phyloP scores from a whole-genome alignment of 2,797 vertebrate species.

The Rhinella marina region DNA sequence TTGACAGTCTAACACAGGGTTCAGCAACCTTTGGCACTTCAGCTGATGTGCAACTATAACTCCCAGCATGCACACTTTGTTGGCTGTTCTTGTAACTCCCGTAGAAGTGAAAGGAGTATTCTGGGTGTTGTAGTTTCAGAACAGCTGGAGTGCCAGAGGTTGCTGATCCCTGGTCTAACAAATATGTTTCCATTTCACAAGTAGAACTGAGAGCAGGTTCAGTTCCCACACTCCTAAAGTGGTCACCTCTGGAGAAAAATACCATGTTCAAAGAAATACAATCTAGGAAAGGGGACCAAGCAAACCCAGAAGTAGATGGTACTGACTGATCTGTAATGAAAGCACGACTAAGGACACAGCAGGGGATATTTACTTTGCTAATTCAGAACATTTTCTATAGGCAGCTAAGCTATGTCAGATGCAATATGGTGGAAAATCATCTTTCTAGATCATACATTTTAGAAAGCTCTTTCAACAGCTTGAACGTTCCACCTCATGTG shows the following conservation, averaged over 20 bases:
- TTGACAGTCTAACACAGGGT: background rate
- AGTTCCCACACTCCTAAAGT: background rate
- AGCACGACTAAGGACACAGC: slow-evolving; percentile 1
- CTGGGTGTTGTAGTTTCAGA: no score
- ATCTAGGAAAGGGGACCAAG: background rate
- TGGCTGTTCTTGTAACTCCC: no score
- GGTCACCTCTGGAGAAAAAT: background rate
- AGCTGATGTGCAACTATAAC: no score
- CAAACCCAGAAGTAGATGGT: background rate
- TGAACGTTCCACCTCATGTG: background rate
- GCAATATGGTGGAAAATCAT: background rate
- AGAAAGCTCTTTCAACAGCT: background rate
- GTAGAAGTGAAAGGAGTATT: no score
- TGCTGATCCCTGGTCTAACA: background rate
- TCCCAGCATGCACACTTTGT: no score
- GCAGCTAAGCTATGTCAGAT: background rate
- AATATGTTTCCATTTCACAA: background rate
- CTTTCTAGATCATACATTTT: background rate
- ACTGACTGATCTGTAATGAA: background rate
- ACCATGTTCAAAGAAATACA: background rate
- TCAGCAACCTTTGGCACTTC: no score
- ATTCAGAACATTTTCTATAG: background rate
- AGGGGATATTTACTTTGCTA: slow-evolving; percentile 18
- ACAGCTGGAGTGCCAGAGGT: no score
- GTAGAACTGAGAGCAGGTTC: background rate